Conservation (phyloP, 2,888 invertebrate species). For the Tineola bisselliella region DNA sequence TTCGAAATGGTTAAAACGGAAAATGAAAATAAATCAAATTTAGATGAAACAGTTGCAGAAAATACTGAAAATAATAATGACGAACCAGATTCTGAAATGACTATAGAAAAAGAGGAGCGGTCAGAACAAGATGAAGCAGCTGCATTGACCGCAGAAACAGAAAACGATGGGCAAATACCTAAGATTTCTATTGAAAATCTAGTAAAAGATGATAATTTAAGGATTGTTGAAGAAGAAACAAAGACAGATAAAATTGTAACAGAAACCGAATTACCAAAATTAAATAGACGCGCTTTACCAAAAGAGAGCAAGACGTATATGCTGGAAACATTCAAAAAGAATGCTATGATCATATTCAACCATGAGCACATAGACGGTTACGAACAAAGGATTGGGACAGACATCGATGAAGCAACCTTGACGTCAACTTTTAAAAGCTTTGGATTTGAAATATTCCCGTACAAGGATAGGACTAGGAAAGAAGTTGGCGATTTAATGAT, state of each 20-base stretch:
- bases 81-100: too few species aligned
- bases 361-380: constrained; percentile 24
- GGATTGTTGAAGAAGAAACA: neutral
- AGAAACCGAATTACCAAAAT: neutral
- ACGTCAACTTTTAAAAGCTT: constrained; percentile 34
- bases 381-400: constrained; percentile 35
- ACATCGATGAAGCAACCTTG: constrained; percentile 34
- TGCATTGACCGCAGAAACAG: too few species aligned
- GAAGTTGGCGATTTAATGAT: neutral
- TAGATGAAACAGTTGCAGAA: too few species aligned
- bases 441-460: constrained; percentile 36
- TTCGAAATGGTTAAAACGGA: too few species aligned
- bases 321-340: constrained; percentile 13
- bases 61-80: too few species aligned
- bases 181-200: neutral
- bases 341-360: constrained; percentile 13
- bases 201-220: neutral
- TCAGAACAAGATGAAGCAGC: too few species aligned
- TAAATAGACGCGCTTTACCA: constrained; percentile 28
- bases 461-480: constrained; percentile 23
- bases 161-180: too few species aligned
- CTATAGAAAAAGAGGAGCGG: too few species aligned
- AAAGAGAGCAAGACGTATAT: constrained; percentile 24
- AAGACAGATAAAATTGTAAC: neutral
- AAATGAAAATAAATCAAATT: too few species aligned